Conservation (phyloP, 2,888 invertebrate genomes). For the Xestia ashworthii region DNA sequence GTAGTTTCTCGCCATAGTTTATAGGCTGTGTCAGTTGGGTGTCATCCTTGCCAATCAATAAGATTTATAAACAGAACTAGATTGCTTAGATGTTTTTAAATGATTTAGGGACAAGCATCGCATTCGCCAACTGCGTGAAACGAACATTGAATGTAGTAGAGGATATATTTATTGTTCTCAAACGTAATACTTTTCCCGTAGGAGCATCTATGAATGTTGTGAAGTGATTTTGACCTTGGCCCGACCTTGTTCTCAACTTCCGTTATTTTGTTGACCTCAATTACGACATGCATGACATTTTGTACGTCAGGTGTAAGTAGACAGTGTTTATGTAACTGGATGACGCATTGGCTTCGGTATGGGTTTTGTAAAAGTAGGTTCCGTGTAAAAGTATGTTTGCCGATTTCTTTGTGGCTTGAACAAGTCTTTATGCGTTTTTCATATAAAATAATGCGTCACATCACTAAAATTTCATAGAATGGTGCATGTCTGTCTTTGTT, state of each 20-base stretch:
- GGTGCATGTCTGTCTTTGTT: background rate
- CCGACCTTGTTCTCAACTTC: conserved; percentile 58
- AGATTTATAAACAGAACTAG: conserved; percentile 31
- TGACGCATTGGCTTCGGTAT: conserved; percentile 53
- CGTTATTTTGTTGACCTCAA: conserved; percentile 61
- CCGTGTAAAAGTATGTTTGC: conserved; percentile 18
- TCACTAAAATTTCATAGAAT: background rate
- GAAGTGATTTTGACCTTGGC: conserved; percentile 57
- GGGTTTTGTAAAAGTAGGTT: conserved; percentile 19
- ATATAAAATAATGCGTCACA: conserved; percentile 10
- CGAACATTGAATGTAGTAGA: conserved; percentile 1
- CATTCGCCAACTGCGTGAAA: conserved; percentile 37
- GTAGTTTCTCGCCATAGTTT: conserved; percentile 15
- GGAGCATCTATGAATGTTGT: conserved; percentile 48
- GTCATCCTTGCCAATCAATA: conserved; percentile 40
- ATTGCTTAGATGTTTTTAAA: conserved; percentile 31
- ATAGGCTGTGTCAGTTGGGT: conserved; percentile 12
- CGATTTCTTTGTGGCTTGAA: conserved; percentile 16
- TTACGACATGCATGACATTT: conserved; percentile 60
- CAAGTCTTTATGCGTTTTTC: background rate
- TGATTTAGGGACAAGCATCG: conserved; percentile 21
- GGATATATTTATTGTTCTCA: conserved; percentile 28
- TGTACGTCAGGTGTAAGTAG: conserved; percentile 57
- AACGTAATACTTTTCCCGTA: conserved; percentile 24
- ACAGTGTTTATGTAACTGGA: conserved; percentile 59